These are phyloP conservation scores for Mycetomoellerius zeteki DNA, from an alignment of 1,140 invertebrate species.

Conservation along the genomic window DNA sequence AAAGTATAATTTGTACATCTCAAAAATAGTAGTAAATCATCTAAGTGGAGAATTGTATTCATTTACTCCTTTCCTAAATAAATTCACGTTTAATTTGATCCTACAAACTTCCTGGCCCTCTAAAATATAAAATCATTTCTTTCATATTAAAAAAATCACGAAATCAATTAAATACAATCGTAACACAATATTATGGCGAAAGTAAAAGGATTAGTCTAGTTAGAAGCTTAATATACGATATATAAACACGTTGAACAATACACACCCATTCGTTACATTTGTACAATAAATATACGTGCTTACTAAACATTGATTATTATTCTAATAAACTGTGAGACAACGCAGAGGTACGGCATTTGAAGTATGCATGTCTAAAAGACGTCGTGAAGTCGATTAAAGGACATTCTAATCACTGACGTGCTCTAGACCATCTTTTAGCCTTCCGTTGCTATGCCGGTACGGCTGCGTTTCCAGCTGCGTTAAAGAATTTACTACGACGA, in stretches of 20 bases:
- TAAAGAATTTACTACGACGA: neutral
- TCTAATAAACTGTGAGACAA: neutral
- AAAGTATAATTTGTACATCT: no score
- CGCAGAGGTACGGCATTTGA: no score
- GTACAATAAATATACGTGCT: neutral
- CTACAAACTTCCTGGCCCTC: neutral
- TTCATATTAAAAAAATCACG: neutral
- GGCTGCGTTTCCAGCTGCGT: neutral
- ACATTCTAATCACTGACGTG: neutral
- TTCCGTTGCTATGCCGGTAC: neutral
- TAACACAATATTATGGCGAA: neutral
- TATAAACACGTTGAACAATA: neutral
- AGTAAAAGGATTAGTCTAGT: neutral
- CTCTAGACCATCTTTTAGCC: neutral
- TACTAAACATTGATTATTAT: neutral
- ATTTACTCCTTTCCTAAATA: no score
- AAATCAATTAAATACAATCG: neutral
- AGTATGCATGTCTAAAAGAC: no score
- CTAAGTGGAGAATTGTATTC: no score
- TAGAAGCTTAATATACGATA: no score
- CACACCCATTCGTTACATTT: neutral
- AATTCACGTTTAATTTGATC: no score
- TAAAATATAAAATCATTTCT: neutral
- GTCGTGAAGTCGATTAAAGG: neutral
- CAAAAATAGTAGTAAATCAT: no score